Base-by-base conservation (phyloP, 1,140 invertebrate species). In the Spodoptera frugiperda region DNA sequence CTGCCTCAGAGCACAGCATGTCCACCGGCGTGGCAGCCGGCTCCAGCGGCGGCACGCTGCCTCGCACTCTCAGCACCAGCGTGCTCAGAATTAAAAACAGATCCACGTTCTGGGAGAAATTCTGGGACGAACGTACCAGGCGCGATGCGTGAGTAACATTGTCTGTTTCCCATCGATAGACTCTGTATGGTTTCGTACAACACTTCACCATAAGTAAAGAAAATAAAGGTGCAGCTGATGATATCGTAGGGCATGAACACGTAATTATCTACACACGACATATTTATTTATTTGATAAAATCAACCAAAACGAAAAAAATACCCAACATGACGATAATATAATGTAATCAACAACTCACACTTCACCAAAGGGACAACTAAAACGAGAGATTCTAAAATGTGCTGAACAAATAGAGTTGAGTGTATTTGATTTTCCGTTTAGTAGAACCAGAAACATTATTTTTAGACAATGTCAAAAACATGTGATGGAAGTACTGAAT, bases 21-120 rank as follows among this genome's bases (percentile, higher is more conserved):
- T 93, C 83, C 78, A 95, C 95, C 10, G 94, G 95, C 61, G 94
- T 93, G 48, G 85, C 94, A 57, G 89, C 85, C 77, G 86, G 87
- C 76, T 86, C 85, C 79, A 89, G 89, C 74, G 76, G 89, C 12
- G 87, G 91, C 65, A 94, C 94, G 78, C 94, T 97, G 25, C 97
- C 97, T 1, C 94, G 97, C 59, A 98, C 97, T 0, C 95, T 97
- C 46, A 97, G 96, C 84, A 97, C 97, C 59, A 97, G 96, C 76
- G 97, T 97, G 30, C 94, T 98, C 19, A 94, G 97, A 76, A 96
- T 97, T 87, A 97, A 96, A 91, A 95, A 95, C 87, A 95, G 95
- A 79, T 96, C 95, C 78, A 96, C 95, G 49, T 98, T 98, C 88
- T 98, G 97, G 97, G 97, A 97, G 82, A 97, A 97, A 82, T 96